Percentiles rank a stretch among this genome's conserved stretches.
phyloP scores from a whole-genome alignment of 2,797 vertebrate species.

The Siniperca undulata region DNA sequence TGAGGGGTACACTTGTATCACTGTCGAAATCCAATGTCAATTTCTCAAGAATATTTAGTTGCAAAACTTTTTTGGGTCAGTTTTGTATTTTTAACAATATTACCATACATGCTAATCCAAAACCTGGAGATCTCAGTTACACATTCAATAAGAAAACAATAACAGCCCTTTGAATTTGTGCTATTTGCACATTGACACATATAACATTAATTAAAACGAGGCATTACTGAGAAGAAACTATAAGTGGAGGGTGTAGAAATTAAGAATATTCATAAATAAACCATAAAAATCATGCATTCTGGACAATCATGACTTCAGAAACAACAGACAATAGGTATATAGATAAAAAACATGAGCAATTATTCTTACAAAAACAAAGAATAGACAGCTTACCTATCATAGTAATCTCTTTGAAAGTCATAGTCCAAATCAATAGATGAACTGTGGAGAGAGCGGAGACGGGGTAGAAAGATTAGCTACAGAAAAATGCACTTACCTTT shows the following conservation, averaged over 20 bases:
- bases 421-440: conserved; percentile 89
- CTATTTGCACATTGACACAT: neutral
- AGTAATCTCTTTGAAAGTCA: conserved; percentile 93
- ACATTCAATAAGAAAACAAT: neutral
- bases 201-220: neutral
- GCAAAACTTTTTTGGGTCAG: neutral
- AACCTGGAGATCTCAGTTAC: neutral
- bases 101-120: neutral
- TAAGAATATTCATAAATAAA: too few relatives aligned
- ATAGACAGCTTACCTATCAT: conserved; percentile 85
- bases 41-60: neutral
- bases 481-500: neutral
- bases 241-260: too few relatives aligned
- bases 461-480: neutral
- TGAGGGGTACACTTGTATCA: neutral
- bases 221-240: neutral
- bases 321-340: too few relatives aligned
- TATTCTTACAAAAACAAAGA: neutral
- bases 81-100: neutral
- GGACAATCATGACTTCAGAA: too few relatives aligned
- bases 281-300: too few relatives aligned
- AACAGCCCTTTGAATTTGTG: neutral
- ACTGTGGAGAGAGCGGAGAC: conserved; percentile 53
- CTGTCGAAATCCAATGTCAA: neutral
- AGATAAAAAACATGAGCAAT: neutral